Percentiles rank a stretch among this genome's conserved stretches.
Conservation (phyloP, 2,888 invertebrate species). For the Timema podura region DNA sequence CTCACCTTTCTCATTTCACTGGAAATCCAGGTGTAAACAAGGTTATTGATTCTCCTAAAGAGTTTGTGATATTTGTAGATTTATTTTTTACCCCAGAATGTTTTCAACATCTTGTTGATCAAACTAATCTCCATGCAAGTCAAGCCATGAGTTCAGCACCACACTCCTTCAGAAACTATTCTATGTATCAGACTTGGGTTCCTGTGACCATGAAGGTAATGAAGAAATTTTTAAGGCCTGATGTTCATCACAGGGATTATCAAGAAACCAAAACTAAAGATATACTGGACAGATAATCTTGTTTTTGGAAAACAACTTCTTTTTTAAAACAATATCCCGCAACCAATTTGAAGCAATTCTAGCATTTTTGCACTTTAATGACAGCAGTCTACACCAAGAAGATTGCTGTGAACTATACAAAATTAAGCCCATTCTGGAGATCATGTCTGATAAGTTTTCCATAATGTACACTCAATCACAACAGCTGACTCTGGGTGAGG, state of each 20-base stretch:
- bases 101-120: not conserved
- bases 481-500: constrained; percentile 32
- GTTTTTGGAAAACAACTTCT: not conserved
- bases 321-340: constrained; percentile 12
- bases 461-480: constrained; percentile 30
- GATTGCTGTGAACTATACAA: not conserved
- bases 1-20: no score
- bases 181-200: not conserved
- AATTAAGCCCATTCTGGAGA: constrained; percentile 10
- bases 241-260: not conserved
- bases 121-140: not conserved
- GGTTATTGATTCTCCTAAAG: no score
- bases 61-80: not conserved
- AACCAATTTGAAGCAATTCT: constrained; percentile 16
- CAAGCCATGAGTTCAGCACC: not conserved
- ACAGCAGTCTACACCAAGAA: not conserved
- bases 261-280: not conserved
- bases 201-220: not conserved
- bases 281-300: not conserved
- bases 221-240: not conserved
- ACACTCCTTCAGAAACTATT: not conserved
- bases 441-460: constrained; percentile 31
- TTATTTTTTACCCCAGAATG: not conserved
- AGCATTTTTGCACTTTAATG: constrained; percentile 17
- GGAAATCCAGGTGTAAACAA: no score